Conservation (phyloP, 2,797 vertebrate genomes). For the Gymnoscopelus braueri region DNA sequence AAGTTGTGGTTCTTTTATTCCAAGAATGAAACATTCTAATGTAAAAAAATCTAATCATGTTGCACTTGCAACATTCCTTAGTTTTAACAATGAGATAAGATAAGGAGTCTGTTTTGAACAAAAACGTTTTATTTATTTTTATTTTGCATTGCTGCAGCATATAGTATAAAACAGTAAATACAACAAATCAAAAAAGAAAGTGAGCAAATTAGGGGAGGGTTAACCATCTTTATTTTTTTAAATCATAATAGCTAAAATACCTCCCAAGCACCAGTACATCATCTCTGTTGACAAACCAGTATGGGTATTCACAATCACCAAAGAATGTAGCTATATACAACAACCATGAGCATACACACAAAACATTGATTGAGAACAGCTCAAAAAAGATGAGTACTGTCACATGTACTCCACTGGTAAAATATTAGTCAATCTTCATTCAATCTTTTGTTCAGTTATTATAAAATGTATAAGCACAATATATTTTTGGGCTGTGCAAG, state of each 20-base stretch:
- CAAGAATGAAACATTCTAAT: no score
- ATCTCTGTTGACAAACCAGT: constrained; percentile 52
- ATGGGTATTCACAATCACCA: constrained; percentile 60
- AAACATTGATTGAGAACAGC: constrained; percentile 70
- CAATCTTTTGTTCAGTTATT: constrained; percentile 52
- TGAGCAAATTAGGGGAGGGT: constrained; percentile 55
- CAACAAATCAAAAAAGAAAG: constrained; percentile 81
- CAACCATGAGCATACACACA: constrained; percentile 72
- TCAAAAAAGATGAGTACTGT: constrained; percentile 63
- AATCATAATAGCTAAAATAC: constrained; percentile 53
- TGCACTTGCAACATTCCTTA: no score
- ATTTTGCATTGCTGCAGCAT: constrained; percentile 76
- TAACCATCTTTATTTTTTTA: constrained; percentile 59
- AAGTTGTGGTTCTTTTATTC: no score
- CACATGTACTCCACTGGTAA: constrained; percentile 64
- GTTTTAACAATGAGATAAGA: constrained; percentile 15
- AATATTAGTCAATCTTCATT: constrained; percentile 51
- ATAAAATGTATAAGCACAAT: constrained; percentile 70
- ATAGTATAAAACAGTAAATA: constrained; percentile 82
- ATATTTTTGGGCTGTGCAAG: constrained; percentile 69
- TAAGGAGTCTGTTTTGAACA: constrained; percentile 52
- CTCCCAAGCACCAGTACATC: constrained; percentile 53
- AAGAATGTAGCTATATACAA: constrained; percentile 68
- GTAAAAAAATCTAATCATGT: no score
- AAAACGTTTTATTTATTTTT: constrained; percentile 79